A percentile compares a stretch with the other conserved stretches of the same genome.
Conservation (phyloP, 2,888 invertebrate species). For the Eledona agricola region DNA sequence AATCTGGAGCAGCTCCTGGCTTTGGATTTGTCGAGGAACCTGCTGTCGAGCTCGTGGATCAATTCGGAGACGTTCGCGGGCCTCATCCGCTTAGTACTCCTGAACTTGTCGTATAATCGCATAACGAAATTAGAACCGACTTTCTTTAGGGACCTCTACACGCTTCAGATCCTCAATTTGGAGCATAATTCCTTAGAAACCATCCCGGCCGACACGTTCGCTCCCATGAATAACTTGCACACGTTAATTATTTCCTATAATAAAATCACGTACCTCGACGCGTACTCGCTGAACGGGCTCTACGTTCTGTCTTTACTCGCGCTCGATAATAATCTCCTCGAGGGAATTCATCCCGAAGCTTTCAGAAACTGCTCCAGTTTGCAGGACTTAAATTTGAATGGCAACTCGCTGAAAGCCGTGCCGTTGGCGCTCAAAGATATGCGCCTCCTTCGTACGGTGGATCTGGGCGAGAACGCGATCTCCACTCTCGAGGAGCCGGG, state of each 20-base stretch:
- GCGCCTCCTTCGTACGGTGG: conserved; percentile 85
- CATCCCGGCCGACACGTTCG: conserved; percentile 87
- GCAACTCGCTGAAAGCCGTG: conserved; percentile 81
- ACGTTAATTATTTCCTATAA: conserved; percentile 88
- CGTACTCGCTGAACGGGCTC: conserved; percentile 86
- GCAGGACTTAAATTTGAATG: conserved; percentile 89
- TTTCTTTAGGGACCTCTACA: conserved; percentile 86
- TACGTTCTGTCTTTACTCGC: conserved; percentile 86
- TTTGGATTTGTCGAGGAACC: conserved; percentile 86
- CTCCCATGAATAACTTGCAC: conserved; percentile 91
- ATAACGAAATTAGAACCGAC: conserved; percentile 82
- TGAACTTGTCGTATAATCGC: conserved; percentile 87
- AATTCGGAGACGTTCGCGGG: conserved; percentile 87
- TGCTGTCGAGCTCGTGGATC: conserved; percentile 87
- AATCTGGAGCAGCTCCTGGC: conserved; percentile 83
- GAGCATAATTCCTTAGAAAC: conserved; percentile 85
- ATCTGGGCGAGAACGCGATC: conserved; percentile 91
- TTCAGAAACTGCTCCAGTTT: conserved; percentile 90
- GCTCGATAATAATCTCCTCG: conserved; percentile 85
- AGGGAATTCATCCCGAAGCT: conserved; percentile 85
- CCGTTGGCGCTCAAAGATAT: conserved; percentile 86
- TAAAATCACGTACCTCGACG: conserved; percentile 83
- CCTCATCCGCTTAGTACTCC: conserved; percentile 84
- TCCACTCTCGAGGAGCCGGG: conserved; percentile 81
- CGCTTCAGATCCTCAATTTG: conserved; percentile 84